Percentiles rank a stretch among this genome's conserved stretches.
Evolutionary conservation across 2,888 invertebrate species (phyloP).

Genomic region (Clusia tigrina): DNA sequence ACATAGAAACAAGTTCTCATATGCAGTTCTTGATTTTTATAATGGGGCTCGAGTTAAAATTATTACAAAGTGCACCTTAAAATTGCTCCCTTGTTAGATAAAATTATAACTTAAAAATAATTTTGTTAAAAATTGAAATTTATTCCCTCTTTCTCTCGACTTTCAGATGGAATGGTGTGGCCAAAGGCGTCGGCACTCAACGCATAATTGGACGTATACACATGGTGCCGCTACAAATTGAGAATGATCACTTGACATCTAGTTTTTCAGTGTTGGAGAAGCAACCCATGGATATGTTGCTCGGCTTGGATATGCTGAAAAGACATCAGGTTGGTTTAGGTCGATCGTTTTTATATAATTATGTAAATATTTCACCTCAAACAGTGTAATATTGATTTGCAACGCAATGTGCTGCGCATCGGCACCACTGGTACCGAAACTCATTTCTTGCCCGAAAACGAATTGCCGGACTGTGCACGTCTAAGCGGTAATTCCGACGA

Average conservation of each 20-base stretch:
- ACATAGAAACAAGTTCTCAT: too few species aligned
- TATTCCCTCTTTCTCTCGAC: not conserved
- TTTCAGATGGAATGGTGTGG: slow-evolving; percentile 89
- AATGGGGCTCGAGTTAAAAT: too few species aligned
- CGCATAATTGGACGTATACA: slow-evolving; percentile 96
- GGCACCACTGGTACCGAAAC: slow-evolving; percentile 96
- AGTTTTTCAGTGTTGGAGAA: slow-evolving; percentile 97
- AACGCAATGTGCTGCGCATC: slow-evolving; percentile 85
- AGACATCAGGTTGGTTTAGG: slow-evolving; percentile 81
- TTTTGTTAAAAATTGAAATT: too few species aligned
- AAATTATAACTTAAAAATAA: not conserved
- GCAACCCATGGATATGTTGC: slow-evolving; percentile 97
- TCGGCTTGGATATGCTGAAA: slow-evolving; percentile 97
- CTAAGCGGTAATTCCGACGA: slow-evolving; percentile 76
- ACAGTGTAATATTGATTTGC: slow-evolving; percentile 90
- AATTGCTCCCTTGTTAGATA: too few species aligned
- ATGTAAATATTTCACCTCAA: slow-evolving; percentile 22
- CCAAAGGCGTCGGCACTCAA: slow-evolving; percentile 97
- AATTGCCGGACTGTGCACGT: slow-evolving; percentile 84
- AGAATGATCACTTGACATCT: slow-evolving; percentile 89
- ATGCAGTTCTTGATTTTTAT: too few species aligned
- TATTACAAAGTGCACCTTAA: too few species aligned
- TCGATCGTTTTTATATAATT: not conserved
- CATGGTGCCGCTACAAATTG: slow-evolving; percentile 96
- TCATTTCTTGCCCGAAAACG: slow-evolving; percentile 75